Base-by-base conservation (phyloP, 2,888 invertebrate genomes). In the Coleophora flavipennella region DNA sequence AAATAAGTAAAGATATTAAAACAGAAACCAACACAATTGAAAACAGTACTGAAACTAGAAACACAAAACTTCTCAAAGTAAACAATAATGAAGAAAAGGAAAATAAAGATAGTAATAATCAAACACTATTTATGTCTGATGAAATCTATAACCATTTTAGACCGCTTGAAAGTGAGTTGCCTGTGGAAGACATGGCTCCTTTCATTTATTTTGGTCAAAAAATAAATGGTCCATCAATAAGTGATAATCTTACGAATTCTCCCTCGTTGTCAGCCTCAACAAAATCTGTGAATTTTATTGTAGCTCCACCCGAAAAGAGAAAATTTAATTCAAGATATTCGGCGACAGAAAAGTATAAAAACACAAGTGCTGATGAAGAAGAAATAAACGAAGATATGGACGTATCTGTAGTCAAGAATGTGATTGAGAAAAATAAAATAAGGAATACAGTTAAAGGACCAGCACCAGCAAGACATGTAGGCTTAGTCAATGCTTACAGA, bases 131-230 rank as follows among this genome's bases (percentile, higher is more conserved):
- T 36, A 87, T 89, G 85, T 86, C 89, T 1, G 87, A 88, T 48
- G 88, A 88, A 40, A 67, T 90, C 41, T 89, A 89, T 53, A 89
- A 89, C 51, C 88, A 90, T 50, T 90, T 89, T 50, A 67, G 89
- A 29, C 89, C 89, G 0, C 75, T 90, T 29, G 89, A 89, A 58
- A 74, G 86, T 20, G 88, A 89, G 51, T 67, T 89, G 39, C 87
- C 89, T 0, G 86, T 85, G 33, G 89, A 89, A 62, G 90, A 91
- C 54, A 86, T 91, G 79, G 87, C 88, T 36, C 91, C 91, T 9
- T 92, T 91, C 65, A 76, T 90, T 41, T 89, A 86, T 57, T 92
- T 92, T 59, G 92, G 92, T 0, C 89, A 91, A 57, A 91, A 91
- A 59, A 57, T 85, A 32, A 80, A 71, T 8, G 74, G 79, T 1